These are phyloP conservation scores for Zootoca vivipara DNA, from an alignment of 2,113 vertebrate species.

Conservation along the genomic window DNA sequence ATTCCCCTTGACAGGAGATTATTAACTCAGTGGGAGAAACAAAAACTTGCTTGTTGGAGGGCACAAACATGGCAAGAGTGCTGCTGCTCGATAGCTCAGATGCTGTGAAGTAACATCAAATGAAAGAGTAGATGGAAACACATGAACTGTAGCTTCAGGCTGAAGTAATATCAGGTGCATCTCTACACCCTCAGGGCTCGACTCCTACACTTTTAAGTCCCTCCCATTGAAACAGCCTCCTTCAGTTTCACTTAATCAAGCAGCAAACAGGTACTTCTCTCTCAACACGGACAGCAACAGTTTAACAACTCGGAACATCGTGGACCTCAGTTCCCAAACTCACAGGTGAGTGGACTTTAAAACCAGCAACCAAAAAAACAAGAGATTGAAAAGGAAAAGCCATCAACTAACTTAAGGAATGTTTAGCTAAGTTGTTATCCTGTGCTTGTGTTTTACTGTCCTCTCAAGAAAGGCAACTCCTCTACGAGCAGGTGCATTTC, in stretches of 20 bases:
- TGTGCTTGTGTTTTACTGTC: neutral
- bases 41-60: slow-evolving; percentile 60
- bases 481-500: slow-evolving; percentile 71
- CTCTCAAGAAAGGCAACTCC: slow-evolving; percentile 17
- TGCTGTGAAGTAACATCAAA: slow-evolving; percentile 67
- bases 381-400: neutral
- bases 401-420: neutral
- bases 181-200: slow-evolving; percentile 92
- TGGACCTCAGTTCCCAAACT: slow-evolving; percentile 30
- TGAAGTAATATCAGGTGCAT: slow-evolving; percentile 94
- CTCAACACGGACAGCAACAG: slow-evolving; percentile 67
- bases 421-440: neutral
- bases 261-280: slow-evolving; percentile 79
- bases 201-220: slow-evolving; percentile 90
- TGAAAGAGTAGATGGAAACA: slow-evolving; percentile 77
- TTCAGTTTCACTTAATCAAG: slow-evolving; percentile 84
- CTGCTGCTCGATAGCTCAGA: slow-evolving; percentile 42
- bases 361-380: slow-evolving; percentile 3
- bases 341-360: slow-evolving; percentile 69
- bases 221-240: slow-evolving; percentile 87
- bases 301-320: slow-evolving; percentile 36
- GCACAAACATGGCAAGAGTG: slow-evolving; percentile 48
- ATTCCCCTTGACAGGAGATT: neutral
- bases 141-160: slow-evolving; percentile 91
- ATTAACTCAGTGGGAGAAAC: slow-evolving; percentile 7